These are phyloP conservation scores for Distichodus sexfasciatus DNA, from an alignment of 2,797 vertebrate species.

Conservation along the genomic window DNA sequence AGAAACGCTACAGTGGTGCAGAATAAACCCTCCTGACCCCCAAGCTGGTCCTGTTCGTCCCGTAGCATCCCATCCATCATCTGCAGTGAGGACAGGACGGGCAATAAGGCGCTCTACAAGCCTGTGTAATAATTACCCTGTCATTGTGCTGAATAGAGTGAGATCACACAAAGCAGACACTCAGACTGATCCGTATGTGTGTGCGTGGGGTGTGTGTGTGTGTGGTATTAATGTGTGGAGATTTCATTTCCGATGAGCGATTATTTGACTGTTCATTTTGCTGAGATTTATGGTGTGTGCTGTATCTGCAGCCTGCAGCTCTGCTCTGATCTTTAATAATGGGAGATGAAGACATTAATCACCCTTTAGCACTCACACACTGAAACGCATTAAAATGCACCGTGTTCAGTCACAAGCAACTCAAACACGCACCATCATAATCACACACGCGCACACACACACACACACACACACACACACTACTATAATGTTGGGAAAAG, in stretches of 20 bases:
- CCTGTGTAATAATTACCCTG: slow-evolving; percentile 31
- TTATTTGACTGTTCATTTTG: slow-evolving; percentile 98
- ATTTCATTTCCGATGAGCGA: slow-evolving; percentile 98
- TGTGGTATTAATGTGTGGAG: slow-evolving; percentile 67
- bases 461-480: too few species aligned
- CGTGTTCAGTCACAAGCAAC: neutral
- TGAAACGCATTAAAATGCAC: neutral
- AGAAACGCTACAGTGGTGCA: too few species aligned
- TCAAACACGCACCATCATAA: too few species aligned
- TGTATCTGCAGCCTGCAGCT: slow-evolving; percentile 95
- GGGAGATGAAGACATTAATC: slow-evolving; percentile 99
- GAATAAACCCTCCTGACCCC: too few species aligned
- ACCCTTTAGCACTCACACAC: slow-evolving; percentile 86
- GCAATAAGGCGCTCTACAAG: slow-evolving; percentile 20
- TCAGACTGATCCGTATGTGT: slow-evolving; percentile 1
- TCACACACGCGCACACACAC: too few species aligned
- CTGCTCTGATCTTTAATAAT: slow-evolving; percentile 96
- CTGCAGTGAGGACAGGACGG: neutral
- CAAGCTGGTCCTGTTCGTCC: too few species aligned
- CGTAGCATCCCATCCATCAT: slow-evolving; percentile 16
- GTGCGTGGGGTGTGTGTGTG: slow-evolving; percentile 24
- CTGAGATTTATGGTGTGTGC: slow-evolving; percentile 92
- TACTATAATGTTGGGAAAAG: too few species aligned
- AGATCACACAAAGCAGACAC: slow-evolving; percentile 12
- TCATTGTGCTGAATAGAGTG: slow-evolving; percentile 12